Base-by-base conservation (phyloP, 1,140 invertebrate genomes). In the Heliothis virescens region DNA sequence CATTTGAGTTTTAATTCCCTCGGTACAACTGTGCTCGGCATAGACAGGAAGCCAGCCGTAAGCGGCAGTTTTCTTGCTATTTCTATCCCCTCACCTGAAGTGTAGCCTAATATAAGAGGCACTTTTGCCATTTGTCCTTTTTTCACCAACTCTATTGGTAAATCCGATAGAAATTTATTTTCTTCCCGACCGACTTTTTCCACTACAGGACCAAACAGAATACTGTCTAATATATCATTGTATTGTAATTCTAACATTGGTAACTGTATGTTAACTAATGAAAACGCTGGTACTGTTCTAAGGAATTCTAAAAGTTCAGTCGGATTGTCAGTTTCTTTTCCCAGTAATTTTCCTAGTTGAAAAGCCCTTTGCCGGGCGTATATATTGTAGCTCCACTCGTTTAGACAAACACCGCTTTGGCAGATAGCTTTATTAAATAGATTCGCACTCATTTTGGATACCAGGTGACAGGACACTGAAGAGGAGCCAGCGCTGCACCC, bases 401-500 rank as follows among this genome's bases (percentile, higher is more conserved):
- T 91, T n/a, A 94, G 82, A 78, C 92, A 94, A 7, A 94, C 90
- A 16, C 95, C 95, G 81, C 95, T 95, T 85, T 95, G 94, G 69
- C 91, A 89, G 53, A 95, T 95, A 1, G 92, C 94, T 83, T 94
- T 92, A 67, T 94, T 90, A 72, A 95, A 95, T 26, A 95, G 85
- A 3, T 92, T 93, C 62, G 85, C 69, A 11, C 95, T 95, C 90
- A 96, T 95, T 47, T 95, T 95, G 0, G 96, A 97, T 4, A 97
- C 72, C 84, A 97, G 92, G 86, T 97, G 97, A 63, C 96, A 92
- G 2, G 95, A 95, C 1, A 96, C 95, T 57, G 96, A 96, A 18
- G 95, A 95, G 0, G 96, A 95, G 2, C 97, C 97, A 7, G 96
- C 96, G 83, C 96, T 96, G 86, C 96, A 96, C 1, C 97, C 97